Base-by-base conservation (phyloP, 2,113 vertebrate species). In the Lamprologus tigripictilis region DNA sequence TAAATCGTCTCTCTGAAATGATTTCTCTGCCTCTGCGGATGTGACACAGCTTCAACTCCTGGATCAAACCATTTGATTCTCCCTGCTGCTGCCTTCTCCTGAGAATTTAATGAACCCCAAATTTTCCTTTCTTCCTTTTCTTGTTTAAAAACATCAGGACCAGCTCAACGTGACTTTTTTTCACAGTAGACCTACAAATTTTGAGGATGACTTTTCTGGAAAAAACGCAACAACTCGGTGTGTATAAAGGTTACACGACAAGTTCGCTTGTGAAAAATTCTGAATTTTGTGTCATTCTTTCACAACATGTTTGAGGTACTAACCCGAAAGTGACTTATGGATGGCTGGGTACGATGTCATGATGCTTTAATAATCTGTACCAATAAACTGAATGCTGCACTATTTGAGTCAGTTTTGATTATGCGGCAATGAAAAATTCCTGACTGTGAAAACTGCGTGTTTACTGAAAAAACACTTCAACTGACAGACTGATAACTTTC, bases 381-480 rank as follows among this genome's bases (percentile, higher is more conserved):
- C 21, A 23, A 73, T 45, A 73, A 26, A 1, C 8, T 73, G 9
- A 28, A 73, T 19, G 14, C n/a, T 49, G 33, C 53, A 26, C 16
- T 12, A n/a, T 58, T 21, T 23, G 2, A 42, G 16, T 76, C 19
- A n/a, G 55, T 68, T 37, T 82, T 78, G 35, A 80, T 49, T 31
- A 45, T 13, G 37, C 0, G 55, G 9, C 63, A 13, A n/a, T 45
- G 35, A 78, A 37, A 81, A 86, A 54, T 79, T 6, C 23, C 53
- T 76, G 85, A 51, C 81, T 79, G 17, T 66, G 26, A 81, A 78
- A 78, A 35, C 37, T 19, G 26, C 2, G 14, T 45, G 88, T 87
- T 90, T 85, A 58, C 82, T 88, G 61, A 86, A 82, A 66, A 90
- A 40, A 83, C 80, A 88, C 71, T 84, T 90, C 57, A 66, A 80